Evolutionary conservation across 2,888 invertebrate species (phyloP), one percentile per base, ranked within the genome.

Genomic region (Glyphotaelius pellucidus): DNA sequence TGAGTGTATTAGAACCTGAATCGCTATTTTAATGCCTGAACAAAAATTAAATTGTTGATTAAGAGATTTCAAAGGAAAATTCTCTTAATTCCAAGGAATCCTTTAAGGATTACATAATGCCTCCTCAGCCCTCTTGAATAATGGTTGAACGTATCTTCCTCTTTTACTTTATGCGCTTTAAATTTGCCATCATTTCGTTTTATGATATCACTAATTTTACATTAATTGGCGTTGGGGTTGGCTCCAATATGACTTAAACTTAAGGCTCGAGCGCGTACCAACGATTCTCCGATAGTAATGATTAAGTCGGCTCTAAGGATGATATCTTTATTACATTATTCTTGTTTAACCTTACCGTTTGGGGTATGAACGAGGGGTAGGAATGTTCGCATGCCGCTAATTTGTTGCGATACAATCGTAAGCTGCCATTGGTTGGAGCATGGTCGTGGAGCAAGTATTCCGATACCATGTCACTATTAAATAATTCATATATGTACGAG

Each of bases 401-500:
- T 67, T 67, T 67, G 25, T 67, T 25, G n/a, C 67, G 67, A 67
- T 67, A 67, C 67, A 25, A 67, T 67, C 7, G 25, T 67, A 25
- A 25, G 67, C 9, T 52, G 19, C 19, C 19, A 19, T 52, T 52
- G 15, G 52, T 52, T 19, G 19, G 4, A 52, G 52, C 4, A 19
- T 52, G 19, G 52, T 52, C 4, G 15, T n/a, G n/a, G n/a, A n/a
- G n/a, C n/a, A 52, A 52, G 52, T 4, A 52, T 5, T 52, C 79
- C 42, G n/a, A n/a, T 42, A 88, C 52, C 80, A 85, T 80, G 85
- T 92, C 89, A 91, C 91, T 91, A 92, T 92, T 85, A 89, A 91
- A 92, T 92, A 89, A 92, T 92, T 80, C 81, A 52, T 91, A 52
- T 91, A 89, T 90, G 80, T 80, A 42, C 38, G 38, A 38, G 38